Conservation (phyloP, 2,797 vertebrate genomes). For the Apogon talboti region DNA sequence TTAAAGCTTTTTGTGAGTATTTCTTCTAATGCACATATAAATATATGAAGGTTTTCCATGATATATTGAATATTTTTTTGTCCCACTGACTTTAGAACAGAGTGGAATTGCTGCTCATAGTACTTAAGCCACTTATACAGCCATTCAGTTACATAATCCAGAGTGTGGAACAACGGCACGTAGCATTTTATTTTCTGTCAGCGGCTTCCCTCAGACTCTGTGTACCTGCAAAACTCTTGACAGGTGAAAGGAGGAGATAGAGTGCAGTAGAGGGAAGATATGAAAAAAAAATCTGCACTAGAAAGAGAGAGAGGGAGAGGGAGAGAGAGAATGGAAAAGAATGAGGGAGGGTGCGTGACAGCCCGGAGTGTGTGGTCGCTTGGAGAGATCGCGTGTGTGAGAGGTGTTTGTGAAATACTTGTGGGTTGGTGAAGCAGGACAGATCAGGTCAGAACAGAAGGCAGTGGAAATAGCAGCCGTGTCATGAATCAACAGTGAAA, state of each 20-base stretch:
- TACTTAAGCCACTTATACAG: constrained; percentile 40
- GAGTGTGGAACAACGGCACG: constrained; percentile 64
- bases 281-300: constrained; percentile 12
- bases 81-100: neutral
- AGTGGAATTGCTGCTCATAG: constrained; percentile 8
- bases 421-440: constrained; percentile 76
- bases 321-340: constrained; percentile 53
- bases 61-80: neutral
- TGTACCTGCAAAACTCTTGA: constrained; percentile 66
- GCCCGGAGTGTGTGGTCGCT: constrained; percentile 46
- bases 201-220: constrained; percentile 57
- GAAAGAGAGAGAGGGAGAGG: constrained; percentile 35
- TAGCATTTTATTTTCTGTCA: constrained; percentile 76
- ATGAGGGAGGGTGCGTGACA: constrained; percentile 50
- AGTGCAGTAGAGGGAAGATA: constrained; percentile 22
- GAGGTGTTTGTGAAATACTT: constrained; percentile 78
- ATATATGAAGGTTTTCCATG: neutral
- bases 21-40: neutral
- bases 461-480: constrained; percentile 61
- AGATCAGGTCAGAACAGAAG: constrained; percentile 74
- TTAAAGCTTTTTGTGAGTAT: neutral
- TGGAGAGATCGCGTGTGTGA: constrained; percentile 66
- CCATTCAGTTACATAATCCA: constrained; percentile 65
- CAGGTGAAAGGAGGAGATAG: constrained; percentile 61
- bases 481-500: constrained; percentile 66